Conservation (phyloP, 2,888 invertebrate species). For the Leptinotarsa juncta region DNA sequence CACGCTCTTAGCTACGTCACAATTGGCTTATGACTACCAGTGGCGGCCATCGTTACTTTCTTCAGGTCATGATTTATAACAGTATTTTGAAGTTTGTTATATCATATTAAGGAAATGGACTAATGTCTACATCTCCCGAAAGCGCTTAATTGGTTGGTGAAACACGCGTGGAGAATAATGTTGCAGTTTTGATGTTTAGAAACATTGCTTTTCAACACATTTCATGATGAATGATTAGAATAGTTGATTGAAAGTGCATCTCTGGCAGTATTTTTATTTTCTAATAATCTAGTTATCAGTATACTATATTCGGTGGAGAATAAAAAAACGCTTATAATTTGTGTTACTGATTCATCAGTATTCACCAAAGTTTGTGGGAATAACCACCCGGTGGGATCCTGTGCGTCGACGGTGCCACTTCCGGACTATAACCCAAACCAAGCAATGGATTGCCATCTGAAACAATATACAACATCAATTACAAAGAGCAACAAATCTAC, state of each 20-base stretch:
- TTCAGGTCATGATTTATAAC: too few relatives aligned
- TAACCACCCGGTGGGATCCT: constrained; percentile 64
- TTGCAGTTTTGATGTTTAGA: too few relatives aligned
- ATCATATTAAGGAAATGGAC: too few relatives aligned
- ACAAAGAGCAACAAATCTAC: background rate
- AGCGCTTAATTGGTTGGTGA: too few relatives aligned
- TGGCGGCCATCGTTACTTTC: too few relatives aligned
- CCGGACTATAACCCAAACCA: constrained; percentile 60
- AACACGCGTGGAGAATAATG: too few relatives aligned
- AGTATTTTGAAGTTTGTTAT: too few relatives aligned
- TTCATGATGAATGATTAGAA: background rate
- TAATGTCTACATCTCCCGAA: too few relatives aligned
- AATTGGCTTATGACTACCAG: too few relatives aligned
- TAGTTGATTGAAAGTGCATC: background rate
- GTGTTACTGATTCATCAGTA: background rate
- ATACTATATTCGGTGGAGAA: background rate
- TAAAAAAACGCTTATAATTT: background rate
- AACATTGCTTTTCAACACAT: background rate
- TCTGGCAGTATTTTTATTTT: constrained; percentile 10
- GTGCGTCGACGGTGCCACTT: constrained; percentile 49
- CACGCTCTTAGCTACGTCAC: too few relatives aligned
- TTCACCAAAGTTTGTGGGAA: constrained; percentile 63
- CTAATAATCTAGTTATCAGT: constrained; percentile 9
- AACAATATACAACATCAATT: constrained; percentile 36
- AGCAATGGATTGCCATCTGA: constrained; percentile 63